Evolutionary conservation across 2,888 invertebrate genomes (phyloP).

Genomic region (Idaea dimidiata): DNA sequence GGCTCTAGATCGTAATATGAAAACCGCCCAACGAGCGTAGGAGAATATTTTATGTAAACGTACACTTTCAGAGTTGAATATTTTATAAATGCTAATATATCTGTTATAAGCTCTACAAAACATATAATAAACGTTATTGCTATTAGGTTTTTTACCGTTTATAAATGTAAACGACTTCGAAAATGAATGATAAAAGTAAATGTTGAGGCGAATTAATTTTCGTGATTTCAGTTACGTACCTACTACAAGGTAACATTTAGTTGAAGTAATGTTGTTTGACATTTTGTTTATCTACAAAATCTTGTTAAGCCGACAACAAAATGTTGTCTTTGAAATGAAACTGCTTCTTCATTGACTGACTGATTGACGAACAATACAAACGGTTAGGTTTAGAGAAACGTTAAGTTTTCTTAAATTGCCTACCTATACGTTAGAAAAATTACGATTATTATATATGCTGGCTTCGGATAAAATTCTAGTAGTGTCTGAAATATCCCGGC

Average conservation of each 20-base stretch:
- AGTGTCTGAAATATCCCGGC: no score
- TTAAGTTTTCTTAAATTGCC: no score
- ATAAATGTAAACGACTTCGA: conserved; percentile 14
- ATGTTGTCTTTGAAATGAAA: conserved; percentile 54
- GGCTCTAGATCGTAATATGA: conserved; percentile 10
- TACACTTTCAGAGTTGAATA: background rate
- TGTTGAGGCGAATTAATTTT: conserved; percentile 13
- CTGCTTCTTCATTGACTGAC: conserved; percentile 8
- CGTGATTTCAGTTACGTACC: conserved; percentile 17
- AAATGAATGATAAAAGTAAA: conserved; percentile 9
- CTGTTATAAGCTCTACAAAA: conserved; percentile 4
- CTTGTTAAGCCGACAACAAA: conserved; percentile 58
- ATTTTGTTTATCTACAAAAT: conserved; percentile 39
- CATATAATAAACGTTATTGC: conserved; percentile 1
- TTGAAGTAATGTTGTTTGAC: conserved; percentile 27
- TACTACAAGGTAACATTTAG: conserved; percentile 21
- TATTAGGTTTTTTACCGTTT: conserved; percentile 5
- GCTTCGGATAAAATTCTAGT: no score
- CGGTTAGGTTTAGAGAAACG: no score
- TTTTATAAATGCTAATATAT: conserved; percentile 1
- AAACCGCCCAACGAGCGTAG: conserved; percentile 17
- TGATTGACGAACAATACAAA: background rate
- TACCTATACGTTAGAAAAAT: no score
- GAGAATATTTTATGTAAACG: background rate
- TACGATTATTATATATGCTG: no score